Evolutionary conservation across 2,113 vertebrate genomes (phyloP), one percentile per base, ranked within the genome.

Genomic region (Chlamydotis undulata): DNA sequence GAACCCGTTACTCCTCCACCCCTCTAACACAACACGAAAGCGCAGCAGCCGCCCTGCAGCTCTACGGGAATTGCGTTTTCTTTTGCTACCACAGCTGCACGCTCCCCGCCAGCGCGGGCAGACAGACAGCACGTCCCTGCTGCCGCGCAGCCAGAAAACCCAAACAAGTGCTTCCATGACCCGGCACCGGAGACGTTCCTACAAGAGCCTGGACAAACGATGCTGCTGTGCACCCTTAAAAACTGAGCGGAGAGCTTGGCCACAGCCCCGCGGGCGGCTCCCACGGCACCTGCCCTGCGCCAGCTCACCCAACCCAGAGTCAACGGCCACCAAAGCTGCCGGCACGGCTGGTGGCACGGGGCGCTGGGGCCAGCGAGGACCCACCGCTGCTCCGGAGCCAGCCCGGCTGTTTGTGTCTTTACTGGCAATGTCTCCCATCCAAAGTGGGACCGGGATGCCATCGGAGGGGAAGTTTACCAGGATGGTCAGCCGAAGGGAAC

Each of bases 121-220:
- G 52, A 12, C 43, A 65, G 31, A 29, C 35, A 39, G 35, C 2
- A 0, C 1, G 7, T 45, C 80, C 75, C 61, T 25, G 37, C 39
- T 3, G 4, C 12, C 3, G n/a, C 23, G 9, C 21, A 6, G 0
- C 59, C 79, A 10, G 6, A 13, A 49, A 37, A 53, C 64, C 53
- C 77, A 47, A 82, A 57, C 21, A n/a, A 47, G 17, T 0, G 31
- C 47, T 23, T 13, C 3, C 28, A 22, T 0, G 29, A 35, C 10
- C 63, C 3, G 1, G 26, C 70, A 37, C 31, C 3, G 0, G 19
- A 1, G 3, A 7, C 0, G 2, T 0, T 35, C 55, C 53, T 39
- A 5, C 22, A 24, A 3, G 67, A 19, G 19, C 18, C n/a, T 0
- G 35, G 4, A 26, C 71, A 47, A 39, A 12, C 0, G n/a, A 43